Evolutionary conservation across 1,140 invertebrate species (phyloP), one percentile per base, ranked within the genome.

Genomic region (Harlomillsia oculata): DNA sequence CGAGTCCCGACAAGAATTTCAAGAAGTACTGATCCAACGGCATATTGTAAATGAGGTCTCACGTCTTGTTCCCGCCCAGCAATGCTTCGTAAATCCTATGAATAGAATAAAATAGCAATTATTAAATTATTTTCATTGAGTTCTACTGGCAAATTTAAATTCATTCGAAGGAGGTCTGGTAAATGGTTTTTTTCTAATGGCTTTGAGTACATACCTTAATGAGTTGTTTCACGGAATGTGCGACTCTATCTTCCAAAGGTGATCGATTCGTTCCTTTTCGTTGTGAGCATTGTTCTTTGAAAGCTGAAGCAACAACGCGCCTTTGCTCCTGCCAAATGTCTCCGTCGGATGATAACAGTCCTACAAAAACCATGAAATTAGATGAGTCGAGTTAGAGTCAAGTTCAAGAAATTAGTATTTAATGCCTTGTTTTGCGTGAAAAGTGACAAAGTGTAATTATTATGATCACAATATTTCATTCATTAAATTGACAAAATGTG

Each of bases 321-420:
- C 89, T 74, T 64, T 92, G 87, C 62, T 90, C 82, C 61, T 78
- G 82, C 89, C 90, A 95, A 16, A 82, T 66, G 4, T 77, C 74
- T 0, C 89, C 89, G 69, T 89, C 82, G 2, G 88, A 78, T 56
- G 84, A 85, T 66, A 90, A 84, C 5, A 91, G 69, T 46, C 87
- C 87, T 90, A 66, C 23, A 76, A 74, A n/a, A n/a, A n/a, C n/a
- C n/a, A n/a, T n/a, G n/a, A n/a, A n/a, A n/a, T n/a, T n/a, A n/a
- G n/a, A n/a, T n/a, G n/a, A n/a, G n/a, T n/a, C n/a, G n/a, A n/a
- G n/a, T n/a, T n/a, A n/a, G n/a, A n/a, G n/a, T n/a, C n/a, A n/a
- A n/a, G n/a, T n/a, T n/a, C n/a, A n/a, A n/a, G n/a, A n/a, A n/a
- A n/a, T n/a, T n/a, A n/a, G n/a, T n/a, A n/a, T n/a, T n/a, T n/a